Base-by-base conservation (phyloP, 92 coral and sea anemone species). In the Porites divaricata region DNA sequence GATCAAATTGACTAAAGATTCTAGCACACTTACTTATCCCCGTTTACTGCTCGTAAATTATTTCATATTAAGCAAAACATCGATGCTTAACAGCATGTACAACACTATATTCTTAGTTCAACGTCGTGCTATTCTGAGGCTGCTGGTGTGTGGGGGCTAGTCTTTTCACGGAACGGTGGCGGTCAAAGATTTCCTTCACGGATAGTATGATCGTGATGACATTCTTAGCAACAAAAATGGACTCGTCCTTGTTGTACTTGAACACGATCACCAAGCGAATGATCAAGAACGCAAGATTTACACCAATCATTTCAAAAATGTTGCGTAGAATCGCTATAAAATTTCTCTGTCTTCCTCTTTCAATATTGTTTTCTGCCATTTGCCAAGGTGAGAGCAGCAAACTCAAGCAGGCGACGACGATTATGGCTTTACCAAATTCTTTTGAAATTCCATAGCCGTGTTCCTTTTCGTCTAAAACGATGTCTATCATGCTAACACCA, bases 211-310 rank as follows among this genome's bases (percentile, higher is more conserved):
- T 76, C 19, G 81, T 70, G 11, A 76, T 62, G 8, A 65, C 77
- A 70, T 89, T 89, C 51, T 89, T 89, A 24, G 92, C 78, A 28
- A 87, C 81, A 67, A 87, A 87, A 50, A 87, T 81, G 20, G 91
- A 87, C 22, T 83, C 91, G 59, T 83, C 84, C 71, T 88, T 81
- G 13, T 78, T 74, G 58, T 88, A 83, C 19, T 83, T 63, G 15
- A 69, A 67, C 53, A 74, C 75, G 5, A 83, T 83, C 24, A 77
- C 57, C 68, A 76, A 57, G 58, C 88, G 85, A 57, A 71, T 45
- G 13, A 83, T 68, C 68, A 88, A 53, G 52, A 88, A 88, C 17
- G 67, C 77, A 14, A 87, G 66, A 51, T 80, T 80, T 25, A 91
- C 91, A 10, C 67, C 52, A 76, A 19, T 70, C n/a, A 79, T 61